Conservation (phyloP, 1,140 invertebrate species). For the Rhopalosiphum padi region DNA sequence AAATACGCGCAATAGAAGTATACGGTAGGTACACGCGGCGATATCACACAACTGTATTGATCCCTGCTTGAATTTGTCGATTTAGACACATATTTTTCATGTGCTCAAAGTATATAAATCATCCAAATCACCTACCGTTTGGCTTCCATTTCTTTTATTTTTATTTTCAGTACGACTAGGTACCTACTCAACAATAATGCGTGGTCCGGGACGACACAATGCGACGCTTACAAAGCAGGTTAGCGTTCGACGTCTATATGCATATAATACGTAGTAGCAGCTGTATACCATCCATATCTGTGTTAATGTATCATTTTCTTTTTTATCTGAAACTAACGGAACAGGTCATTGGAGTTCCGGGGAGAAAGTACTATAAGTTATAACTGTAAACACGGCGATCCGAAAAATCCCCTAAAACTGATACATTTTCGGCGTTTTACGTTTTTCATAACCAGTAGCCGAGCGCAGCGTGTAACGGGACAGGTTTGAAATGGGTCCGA, state of each 20-base stretch:
- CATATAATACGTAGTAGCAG: not conserved
- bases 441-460: conserved; percentile 55
- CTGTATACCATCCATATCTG: conserved; percentile 7
- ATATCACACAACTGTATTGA: no score
- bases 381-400: conserved; percentile 53
- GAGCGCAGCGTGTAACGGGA: conserved; percentile 29
- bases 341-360: conserved; percentile 56
- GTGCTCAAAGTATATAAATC: not conserved
- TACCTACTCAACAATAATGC: not conserved
- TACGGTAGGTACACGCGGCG: not conserved
- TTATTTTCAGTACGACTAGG: not conserved
- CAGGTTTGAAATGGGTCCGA: conserved; percentile 55
- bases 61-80: not conserved
- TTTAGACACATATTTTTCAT: not conserved
- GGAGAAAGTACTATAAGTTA: conserved; percentile 47
- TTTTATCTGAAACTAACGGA: conserved; percentile 58
- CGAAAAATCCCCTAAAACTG: conserved; percentile 55
- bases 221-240: conserved; percentile 29
- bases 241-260: not conserved
- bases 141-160: not conserved
- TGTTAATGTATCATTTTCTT: conserved; percentile 58
- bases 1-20: not conserved
- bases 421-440: conserved; percentile 48
- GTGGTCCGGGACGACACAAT: conserved; percentile 3
- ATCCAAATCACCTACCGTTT: not conserved